Conservation (phyloP, 2,888 invertebrate species). For the Lasius fuliginosus region DNA sequence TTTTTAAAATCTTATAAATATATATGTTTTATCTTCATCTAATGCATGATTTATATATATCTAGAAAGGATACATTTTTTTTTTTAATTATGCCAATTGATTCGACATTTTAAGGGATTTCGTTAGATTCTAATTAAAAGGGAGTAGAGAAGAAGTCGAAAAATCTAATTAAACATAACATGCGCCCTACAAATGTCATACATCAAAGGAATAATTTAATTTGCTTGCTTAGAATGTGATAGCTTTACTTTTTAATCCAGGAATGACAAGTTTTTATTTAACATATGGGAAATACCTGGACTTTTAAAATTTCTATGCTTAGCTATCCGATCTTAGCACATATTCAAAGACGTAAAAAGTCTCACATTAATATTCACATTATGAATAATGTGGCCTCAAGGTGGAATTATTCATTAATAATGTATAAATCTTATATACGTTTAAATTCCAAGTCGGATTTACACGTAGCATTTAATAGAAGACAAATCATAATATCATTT, state of each 20-base stretch:
- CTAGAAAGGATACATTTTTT: background rate
- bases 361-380: slow-evolving; percentile 5
- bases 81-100: background rate
- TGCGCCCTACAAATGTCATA: background rate
- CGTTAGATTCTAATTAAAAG: background rate
- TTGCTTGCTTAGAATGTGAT: background rate
- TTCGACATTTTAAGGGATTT: background rate
- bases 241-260: background rate
- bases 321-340: background rate
- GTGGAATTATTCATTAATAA: slow-evolving; percentile 10
- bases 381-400: background rate
- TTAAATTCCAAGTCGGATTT: background rate
- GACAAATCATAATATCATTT: background rate
- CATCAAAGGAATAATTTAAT: background rate
- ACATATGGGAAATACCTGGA: background rate
- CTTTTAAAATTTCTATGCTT: background rate
- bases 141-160: background rate
- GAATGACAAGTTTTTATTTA: background rate
- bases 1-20: background rate
- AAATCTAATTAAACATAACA: background rate
- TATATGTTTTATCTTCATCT: background rate
- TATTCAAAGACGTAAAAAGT: background rate
- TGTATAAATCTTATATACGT: background rate
- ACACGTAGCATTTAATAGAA: background rate
- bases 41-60: background rate